Evolutionary conservation across 2,113 vertebrate genomes (phyloP), one percentile per base, ranked within the genome.

Genomic region (Caranx melampygus): DNA sequence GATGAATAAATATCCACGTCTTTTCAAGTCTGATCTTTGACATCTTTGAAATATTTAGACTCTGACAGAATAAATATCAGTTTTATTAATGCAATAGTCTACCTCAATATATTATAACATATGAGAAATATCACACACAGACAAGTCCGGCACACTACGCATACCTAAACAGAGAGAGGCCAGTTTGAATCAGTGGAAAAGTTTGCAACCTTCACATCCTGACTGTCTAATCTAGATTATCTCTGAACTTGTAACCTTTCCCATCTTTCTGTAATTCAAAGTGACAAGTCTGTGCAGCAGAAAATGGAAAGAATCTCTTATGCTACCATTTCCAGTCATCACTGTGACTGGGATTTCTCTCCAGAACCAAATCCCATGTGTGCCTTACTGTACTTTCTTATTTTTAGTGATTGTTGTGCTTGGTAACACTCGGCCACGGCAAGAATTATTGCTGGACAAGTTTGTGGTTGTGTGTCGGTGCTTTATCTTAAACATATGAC

Each of bases 401-500:
- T 83, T 74, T 58, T 63, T 49, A 54, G 33, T 33, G 10, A 72
- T n/a, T 10, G 9, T 9, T 47, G 52, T 40, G 20, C 72, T 74
- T 37, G 35, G 44, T 57, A 10, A 13, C 13, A 42, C 20, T 68
- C 49, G 14, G 40, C 58, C 55, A 67, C 47, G 54, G 44, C 1
- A 1, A 45, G 12, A 64, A 69, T 37, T 42, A 35, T 70, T 62
- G 51, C 57, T 45, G 31, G 63, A 80, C 72, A 8, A 10, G 57
- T 40, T 52, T 57, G 37, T n/a, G 45, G 66, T 57, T 21, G 35
- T 60, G 63, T 21, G 78, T 88, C 33, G 15, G 31, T 75, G 79
- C 31, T 79, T 78, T 47, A 82, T 90, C 66, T 83, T 62, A 83
- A 82, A 80, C 67, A 62, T 69, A 72, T 83, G 82, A 89, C 76